Conservation (phyloP, 2,888 invertebrate genomes). For the Willowsia nigromaculata region DNA sequence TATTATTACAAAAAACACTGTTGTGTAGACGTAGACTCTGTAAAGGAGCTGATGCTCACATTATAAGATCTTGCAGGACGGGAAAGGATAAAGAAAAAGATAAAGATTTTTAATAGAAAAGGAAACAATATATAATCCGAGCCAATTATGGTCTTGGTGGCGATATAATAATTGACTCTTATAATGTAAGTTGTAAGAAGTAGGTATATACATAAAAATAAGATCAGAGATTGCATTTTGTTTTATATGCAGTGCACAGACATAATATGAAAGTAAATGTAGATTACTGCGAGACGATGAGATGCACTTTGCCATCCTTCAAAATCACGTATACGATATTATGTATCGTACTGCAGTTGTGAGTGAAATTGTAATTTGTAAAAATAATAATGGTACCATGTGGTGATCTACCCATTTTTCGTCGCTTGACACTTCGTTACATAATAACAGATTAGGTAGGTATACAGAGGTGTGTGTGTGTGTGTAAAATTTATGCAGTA, state of each 20-base stretch:
- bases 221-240: background rate
- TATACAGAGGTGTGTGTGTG: too few species aligned
- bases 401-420: conserved; percentile 47
- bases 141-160: background rate
- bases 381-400: conserved; percentile 36
- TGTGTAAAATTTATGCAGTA: too few species aligned
- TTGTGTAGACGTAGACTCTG: background rate
- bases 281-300: background rate
- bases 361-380: conserved; percentile 21
- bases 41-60: background rate
- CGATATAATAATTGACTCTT: background rate
- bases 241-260: background rate
- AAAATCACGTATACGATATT: background rate
- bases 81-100: background rate
- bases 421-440: background rate
- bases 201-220: too few species aligned
- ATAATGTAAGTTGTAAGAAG: background rate
- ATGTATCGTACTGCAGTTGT: background rate
- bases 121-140: background rate
- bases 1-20: too few species aligned
- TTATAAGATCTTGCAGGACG: background rate
- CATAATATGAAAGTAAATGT: background rate
- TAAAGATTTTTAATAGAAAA: background rate
- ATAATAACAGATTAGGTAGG: conserved; percentile 10
- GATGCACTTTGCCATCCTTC: background rate